Evolutionary conservation across 2,113 vertebrate genomes (phyloP).

Genomic region (Archilochus colubris): DNA sequence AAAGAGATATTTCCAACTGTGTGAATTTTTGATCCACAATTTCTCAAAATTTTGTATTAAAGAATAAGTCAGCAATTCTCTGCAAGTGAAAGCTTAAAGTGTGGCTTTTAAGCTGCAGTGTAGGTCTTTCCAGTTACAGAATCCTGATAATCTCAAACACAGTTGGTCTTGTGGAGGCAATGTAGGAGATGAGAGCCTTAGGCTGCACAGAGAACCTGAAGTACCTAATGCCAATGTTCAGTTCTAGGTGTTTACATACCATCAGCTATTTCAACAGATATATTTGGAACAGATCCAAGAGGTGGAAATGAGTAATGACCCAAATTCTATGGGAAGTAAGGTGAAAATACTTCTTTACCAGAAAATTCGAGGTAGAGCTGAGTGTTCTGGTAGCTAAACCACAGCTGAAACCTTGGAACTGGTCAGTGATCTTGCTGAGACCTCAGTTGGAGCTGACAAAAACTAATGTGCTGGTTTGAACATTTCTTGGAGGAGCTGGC

Average conservation of each 20-base stretch:
- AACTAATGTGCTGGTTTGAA: background rate
- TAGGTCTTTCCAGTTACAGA: background rate
- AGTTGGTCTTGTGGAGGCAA: background rate
- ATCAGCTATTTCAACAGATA: background rate
- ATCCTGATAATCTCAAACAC: background rate
- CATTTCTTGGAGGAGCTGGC: background rate
- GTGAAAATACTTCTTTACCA: background rate
- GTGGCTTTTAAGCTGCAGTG: background rate
- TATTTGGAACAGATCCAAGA: background rate
- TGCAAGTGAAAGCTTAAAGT: background rate
- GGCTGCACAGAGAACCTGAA: background rate
- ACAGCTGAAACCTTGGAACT: background rate
- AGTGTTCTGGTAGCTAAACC: background rate
- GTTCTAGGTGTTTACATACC: background rate
- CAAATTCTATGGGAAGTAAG: background rate
- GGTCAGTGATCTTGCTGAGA: background rate
- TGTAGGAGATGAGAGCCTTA: background rate
- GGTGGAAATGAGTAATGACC: background rate
- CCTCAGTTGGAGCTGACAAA: background rate
- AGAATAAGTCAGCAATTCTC: background rate
- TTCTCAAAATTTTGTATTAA: background rate
- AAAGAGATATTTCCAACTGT: background rate
- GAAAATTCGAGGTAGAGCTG: background rate
- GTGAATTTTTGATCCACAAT: background rate
- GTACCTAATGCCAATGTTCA: background rate